phyloP scores from a whole-genome alignment of 1,140 invertebrate species.

The Papilio polyxenes region DNA sequence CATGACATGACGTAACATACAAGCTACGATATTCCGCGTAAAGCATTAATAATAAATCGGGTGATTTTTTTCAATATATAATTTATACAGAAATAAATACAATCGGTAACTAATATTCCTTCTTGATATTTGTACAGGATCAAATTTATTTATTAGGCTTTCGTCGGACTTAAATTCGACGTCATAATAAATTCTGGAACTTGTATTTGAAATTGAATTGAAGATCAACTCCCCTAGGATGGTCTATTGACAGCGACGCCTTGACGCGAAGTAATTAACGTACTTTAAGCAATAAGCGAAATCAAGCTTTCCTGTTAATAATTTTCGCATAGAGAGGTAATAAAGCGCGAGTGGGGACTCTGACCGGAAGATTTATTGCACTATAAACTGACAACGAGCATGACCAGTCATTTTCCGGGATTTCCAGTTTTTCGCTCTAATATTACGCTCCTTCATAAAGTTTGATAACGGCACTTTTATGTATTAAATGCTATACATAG shows the following conservation, averaged over 20 bases:
- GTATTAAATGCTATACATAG: conserved; percentile 9
- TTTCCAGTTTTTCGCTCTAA: conserved; percentile 29
- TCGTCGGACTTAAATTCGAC: not conserved
- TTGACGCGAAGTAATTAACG: not conserved
- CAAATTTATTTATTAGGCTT: not conserved
- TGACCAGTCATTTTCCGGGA: conserved; percentile 35
- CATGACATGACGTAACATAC: not conserved
- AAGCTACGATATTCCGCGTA: not conserved
- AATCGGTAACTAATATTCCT: not conserved
- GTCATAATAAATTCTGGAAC: not conserved
- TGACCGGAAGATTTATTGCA: conserved; percentile 30
- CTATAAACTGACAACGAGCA: conserved; percentile 39
- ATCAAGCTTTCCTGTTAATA: conserved; percentile 9
- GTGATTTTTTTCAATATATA: not conserved
- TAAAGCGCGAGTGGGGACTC: conserved; percentile 29
- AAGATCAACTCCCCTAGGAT: not conserved
- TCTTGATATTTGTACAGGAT: not conserved
- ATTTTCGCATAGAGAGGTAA: conserved; percentile 33
- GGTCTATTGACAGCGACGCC: not conserved
- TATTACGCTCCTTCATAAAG: conserved; percentile 37
- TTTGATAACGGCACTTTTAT: conserved; percentile 37
- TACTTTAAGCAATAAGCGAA: not conserved
- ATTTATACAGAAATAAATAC: not conserved
- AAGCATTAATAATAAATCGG: not conserved
- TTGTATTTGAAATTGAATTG: not conserved